These are phyloP conservation scores for Leptobrachium ailaonicum DNA, from an alignment of 2,113 vertebrate species.

Conservation along the genomic window DNA sequence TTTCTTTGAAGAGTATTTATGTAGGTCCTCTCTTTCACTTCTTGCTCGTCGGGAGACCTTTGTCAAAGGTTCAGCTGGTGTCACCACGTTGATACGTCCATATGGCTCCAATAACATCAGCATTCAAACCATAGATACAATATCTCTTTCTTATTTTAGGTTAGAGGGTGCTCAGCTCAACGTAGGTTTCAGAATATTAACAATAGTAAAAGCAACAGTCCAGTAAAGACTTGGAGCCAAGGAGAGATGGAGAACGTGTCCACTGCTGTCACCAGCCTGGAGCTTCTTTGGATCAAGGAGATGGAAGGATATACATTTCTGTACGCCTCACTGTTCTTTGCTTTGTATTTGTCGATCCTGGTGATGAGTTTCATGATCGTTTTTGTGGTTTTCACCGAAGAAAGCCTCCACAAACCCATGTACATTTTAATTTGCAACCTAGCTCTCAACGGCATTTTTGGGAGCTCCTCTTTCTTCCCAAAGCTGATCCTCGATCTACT, in stretches of 20 bases:
- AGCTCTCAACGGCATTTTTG: constrained; percentile 8
- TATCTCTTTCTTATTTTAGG: no score
- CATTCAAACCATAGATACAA: no score
- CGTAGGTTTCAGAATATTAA: no score
- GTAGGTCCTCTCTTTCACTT: no score
- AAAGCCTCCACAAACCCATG: constrained; percentile 21
- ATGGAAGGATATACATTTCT: neutral
- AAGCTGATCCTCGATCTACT: constrained; percentile 2
- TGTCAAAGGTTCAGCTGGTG: no score
- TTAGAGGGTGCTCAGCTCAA: no score
- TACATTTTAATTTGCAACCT: constrained; percentile 5
- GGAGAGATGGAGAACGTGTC: constrained; percentile 18
- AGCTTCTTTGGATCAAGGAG: neutral
- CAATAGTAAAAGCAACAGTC: no score
- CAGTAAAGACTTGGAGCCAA: no score
- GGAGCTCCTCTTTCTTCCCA: constrained; percentile 1
- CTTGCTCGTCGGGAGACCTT: no score
- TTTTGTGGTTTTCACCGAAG: neutral
- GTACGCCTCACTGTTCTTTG: neutral
- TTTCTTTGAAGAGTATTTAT: no score
- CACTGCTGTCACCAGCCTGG: neutral
- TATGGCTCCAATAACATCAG: no score
- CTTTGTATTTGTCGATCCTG: neutral
- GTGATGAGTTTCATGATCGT: neutral
- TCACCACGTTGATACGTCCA: no score